Conservation (phyloP, 1,140 invertebrate species). For the Latrodectus geometricus region DNA sequence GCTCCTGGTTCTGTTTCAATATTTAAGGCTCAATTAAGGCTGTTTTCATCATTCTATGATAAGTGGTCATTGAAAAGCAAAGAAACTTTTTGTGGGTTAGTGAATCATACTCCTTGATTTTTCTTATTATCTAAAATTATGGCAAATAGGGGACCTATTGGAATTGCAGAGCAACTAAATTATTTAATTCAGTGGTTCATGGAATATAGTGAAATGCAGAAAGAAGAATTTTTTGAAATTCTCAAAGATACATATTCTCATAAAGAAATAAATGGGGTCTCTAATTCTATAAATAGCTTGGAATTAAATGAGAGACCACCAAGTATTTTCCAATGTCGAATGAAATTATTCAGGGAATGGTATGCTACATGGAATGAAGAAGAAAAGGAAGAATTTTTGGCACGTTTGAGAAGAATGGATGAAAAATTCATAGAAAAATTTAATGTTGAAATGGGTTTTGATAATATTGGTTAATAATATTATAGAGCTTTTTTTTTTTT, state of each 20-base stretch:
- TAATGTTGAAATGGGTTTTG: slow-evolving; percentile 44
- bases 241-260: slow-evolving; percentile 73
- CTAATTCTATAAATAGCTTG: slow-evolving; percentile 56
- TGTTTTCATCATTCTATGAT: slow-evolving; percentile 52
- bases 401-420: slow-evolving; percentile 62
- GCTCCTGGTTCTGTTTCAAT: slow-evolving; percentile 7
- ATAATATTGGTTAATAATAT: not conserved
- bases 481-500: slow-evolving; percentile 40
- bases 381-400: slow-evolving; percentile 71
- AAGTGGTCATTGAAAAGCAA: slow-evolving; percentile 34
- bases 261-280: slow-evolving; percentile 36
- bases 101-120: not conserved
- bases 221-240: slow-evolving; percentile 84
- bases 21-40: slow-evolving; percentile 52
- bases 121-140: slow-evolving; percentile 14
- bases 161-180: slow-evolving; percentile 72
- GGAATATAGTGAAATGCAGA: slow-evolving; percentile 88
- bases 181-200: slow-evolving; percentile 88
- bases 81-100: slow-evolving; percentile 10
- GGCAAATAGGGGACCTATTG: slow-evolving; percentile 58
- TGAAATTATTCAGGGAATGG: slow-evolving; percentile 90
- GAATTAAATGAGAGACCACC: slow-evolving; percentile 75
- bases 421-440: slow-evolving; percentile 64
- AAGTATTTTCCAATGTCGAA: slow-evolving; percentile 87
- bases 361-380: slow-evolving; percentile 82